Evolutionary conservation across 2,797 vertebrate genomes (phyloP).

Genomic region (Petrocephalus sullivani): DNA sequence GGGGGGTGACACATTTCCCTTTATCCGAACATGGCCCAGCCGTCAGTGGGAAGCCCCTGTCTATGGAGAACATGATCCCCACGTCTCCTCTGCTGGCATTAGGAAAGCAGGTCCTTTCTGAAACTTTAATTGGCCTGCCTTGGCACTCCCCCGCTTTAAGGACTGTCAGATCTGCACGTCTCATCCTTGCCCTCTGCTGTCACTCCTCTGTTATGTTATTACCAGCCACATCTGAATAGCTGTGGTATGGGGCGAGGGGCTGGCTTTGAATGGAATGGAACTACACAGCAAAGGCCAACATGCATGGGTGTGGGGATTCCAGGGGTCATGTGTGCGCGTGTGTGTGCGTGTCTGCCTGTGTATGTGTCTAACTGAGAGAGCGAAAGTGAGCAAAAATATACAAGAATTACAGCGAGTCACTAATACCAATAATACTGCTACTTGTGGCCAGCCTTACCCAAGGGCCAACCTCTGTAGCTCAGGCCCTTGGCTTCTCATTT

Average conservation of each 20-base stretch:
- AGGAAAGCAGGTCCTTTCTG: constrained; percentile 17
- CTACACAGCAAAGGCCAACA: not conserved
- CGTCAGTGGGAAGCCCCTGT: constrained; percentile 13
- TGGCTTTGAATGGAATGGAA: constrained; percentile 11
- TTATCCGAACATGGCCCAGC: constrained; percentile 13
- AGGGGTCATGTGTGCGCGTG: not conserved
- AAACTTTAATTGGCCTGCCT: constrained; percentile 35
- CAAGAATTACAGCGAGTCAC: not conserved
- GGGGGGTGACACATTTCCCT: not conserved
- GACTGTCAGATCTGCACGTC: constrained; percentile 29
- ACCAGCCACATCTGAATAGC: constrained; percentile 28
- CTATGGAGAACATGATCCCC: constrained; percentile 18
- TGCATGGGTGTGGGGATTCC: not conserved
- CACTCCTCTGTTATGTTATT: constrained; percentile 19
- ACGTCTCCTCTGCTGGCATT: constrained; percentile 5
- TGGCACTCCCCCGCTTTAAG: constrained; percentile 11
- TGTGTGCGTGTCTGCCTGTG: not conserved
- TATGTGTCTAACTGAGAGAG: not conserved
- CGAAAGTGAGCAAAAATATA: not conserved
- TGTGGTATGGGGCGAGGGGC: constrained; percentile 15
- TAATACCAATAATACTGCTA: not conserved
- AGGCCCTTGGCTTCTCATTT: not conserved
- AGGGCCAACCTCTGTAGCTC: not conserved
- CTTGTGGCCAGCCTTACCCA: not conserved
- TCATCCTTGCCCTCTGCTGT: constrained; percentile 23